These are phyloP conservation scores for Physocephala rufipes DNA, from an alignment of 2,888 invertebrate genomes.

Conservation along the genomic window DNA sequence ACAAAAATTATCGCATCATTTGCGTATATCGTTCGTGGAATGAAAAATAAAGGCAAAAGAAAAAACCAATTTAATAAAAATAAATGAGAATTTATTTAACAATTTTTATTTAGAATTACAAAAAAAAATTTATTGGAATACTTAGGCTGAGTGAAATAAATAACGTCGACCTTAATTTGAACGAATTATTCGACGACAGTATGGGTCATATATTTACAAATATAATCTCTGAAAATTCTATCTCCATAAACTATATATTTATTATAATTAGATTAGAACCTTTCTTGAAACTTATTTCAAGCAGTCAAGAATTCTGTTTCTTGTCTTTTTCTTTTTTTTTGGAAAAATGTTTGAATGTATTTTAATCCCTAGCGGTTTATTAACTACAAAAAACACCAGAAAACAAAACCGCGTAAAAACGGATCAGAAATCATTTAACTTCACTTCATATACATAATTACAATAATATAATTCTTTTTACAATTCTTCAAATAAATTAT, in stretches of 20 bases:
- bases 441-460: too few relatives aligned
- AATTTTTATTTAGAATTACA: too few relatives aligned
- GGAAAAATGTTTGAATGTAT: slow-evolving; percentile 9
- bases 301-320: neutral
- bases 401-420: slow-evolving; percentile 9
- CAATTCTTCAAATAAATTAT: too few relatives aligned
- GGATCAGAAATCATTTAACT: neutral
- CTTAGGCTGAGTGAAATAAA: neutral
- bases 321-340: neutral
- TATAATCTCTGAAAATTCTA: neutral
- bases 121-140: neutral
- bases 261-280: neutral
- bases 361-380: slow-evolving; percentile 14
- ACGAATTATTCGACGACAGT: neutral
- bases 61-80: too few relatives aligned
- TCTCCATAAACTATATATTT: neutral
- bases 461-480: too few relatives aligned
- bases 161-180: neutral
- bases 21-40: too few relatives aligned
- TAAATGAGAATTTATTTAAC: too few relatives aligned
- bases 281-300: neutral
- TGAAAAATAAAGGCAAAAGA: too few relatives aligned
- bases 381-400: slow-evolving; percentile 12
- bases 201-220: neutral
- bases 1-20: too few relatives aligned